Conservation (phyloP, 2,113 vertebrate species). For the Antechinus flavipes region DNA sequence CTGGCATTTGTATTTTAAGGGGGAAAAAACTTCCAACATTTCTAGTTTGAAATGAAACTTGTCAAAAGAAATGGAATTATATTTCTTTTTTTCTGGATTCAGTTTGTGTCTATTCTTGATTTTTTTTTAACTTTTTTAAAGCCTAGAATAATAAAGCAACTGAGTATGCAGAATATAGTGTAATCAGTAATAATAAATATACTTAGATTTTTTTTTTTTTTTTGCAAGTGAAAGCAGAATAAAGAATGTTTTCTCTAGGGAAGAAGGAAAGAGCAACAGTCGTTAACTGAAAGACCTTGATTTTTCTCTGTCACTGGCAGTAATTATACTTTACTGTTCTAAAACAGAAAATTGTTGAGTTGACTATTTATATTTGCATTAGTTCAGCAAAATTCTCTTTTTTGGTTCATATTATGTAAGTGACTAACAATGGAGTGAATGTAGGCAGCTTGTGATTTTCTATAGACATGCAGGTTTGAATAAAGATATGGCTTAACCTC, state of each 20-base stretch:
- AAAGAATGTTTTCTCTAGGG: not conserved
- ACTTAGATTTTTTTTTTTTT: not conserved
- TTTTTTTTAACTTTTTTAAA: not conserved
- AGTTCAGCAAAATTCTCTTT: not conserved
- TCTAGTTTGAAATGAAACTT: conserved; percentile 31
- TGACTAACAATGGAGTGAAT: not conserved
- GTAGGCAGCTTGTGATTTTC: not conserved
- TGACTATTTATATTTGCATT: not conserved
- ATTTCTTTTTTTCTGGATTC: not conserved
- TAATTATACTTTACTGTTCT: not conserved
- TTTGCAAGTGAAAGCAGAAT: not conserved
- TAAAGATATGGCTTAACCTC: not conserved
- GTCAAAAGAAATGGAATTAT: conserved; percentile 38
- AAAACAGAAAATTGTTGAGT: not conserved
- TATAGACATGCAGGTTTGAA: not conserved
- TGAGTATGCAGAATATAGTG: not conserved
- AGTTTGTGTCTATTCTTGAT: not conserved
- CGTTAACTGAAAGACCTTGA: not conserved
- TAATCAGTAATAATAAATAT: not conserved
- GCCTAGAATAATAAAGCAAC: not conserved
- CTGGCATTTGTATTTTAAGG: conserved; percentile 44
- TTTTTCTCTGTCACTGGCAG: not conserved
- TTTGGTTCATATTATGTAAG: not conserved
- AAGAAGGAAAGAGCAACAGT: not conserved
- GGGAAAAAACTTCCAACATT: not conserved